Evolutionary conservation across 2,113 vertebrate species (phyloP), one percentile per base, ranked within the genome.

Genomic region (Aviceda subcristata): DNA sequence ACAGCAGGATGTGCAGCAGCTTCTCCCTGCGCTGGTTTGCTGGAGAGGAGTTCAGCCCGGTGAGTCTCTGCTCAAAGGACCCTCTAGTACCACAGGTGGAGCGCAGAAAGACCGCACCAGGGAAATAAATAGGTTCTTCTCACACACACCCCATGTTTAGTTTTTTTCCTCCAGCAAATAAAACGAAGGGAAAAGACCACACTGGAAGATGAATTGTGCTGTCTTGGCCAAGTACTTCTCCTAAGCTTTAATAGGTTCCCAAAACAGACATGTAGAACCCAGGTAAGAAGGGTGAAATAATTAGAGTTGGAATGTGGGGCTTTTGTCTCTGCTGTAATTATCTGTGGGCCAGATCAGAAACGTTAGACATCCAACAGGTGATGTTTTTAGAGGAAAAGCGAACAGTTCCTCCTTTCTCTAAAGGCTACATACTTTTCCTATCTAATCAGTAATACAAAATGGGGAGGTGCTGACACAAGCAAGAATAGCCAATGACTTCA

Each of bases 401-500:
- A 95, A 91, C 86, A 92, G 91, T 94, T 86, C 91, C 87, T 94
- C 84, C 68, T 94, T 95, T 96, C 92, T 95, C 69, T 83, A 73
- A 95, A 95, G 90, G 69, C 91, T 82, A 74, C 92, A 95, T 94
- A 90, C 91, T 95, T 97, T 89, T 71, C 66, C 63, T 96, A 97
- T 93, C 94, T 95, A 92, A 96, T 96, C 92, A 93, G 92, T 38
- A 91, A 75, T 12, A 86, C 86, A 89, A 77, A 93, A 95, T 67
- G 66, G 87, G 93, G 95, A 94, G 97, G 92, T 92, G 95, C 95
- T 96, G 92, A 97, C 85, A 95, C 80, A 93, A 93, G 84, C 91
- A 87, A 46, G 87, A 95, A 91, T 69, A 97, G 96, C 84, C 3
- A 2, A 87, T 96, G 88, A 97, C 94, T 92, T 96, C 93, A 93